Evolutionary conservation across 2,888 invertebrate genomes (phyloP).

Genomic region (Apamea sordens): DNA sequence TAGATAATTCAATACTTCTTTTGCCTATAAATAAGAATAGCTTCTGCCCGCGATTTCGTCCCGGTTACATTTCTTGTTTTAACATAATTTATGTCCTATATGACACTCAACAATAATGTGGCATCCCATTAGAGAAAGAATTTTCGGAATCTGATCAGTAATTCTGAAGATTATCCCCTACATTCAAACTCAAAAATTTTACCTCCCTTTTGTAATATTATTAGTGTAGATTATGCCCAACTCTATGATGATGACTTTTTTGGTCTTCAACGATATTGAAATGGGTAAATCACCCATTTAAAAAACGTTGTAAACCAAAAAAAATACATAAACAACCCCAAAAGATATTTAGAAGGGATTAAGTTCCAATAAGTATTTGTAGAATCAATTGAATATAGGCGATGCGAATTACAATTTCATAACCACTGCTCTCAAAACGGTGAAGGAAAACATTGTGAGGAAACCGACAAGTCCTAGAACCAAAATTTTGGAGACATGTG

Average conservation of each 20-base stretch:
- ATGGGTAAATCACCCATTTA: background rate
- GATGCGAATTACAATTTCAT: background rate
- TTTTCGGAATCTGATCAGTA: background rate
- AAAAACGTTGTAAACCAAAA: background rate
- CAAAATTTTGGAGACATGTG: background rate
- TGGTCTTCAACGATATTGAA: too few relatives aligned
- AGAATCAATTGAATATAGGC: background rate
- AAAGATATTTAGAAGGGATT: background rate
- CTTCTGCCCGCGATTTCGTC: background rate
- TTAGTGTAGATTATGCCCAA: background rate
- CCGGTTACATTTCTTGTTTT: background rate
- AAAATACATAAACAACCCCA: rapidly evolving
- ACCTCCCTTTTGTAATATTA: background rate
- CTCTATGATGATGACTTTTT: background rate
- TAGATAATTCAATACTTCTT: background rate
- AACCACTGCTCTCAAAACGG: background rate
- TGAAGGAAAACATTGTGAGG: background rate
- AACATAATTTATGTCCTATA: background rate
- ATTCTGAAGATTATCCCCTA: background rate
- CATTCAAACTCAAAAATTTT: background rate
- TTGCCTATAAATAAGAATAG: background rate
- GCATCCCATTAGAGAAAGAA: background rate
- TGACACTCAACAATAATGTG: background rate
- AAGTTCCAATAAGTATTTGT: background rate
- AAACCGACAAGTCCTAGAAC: background rate